Evolutionary conservation across 2,797 vertebrate species (phyloP).

Genomic region (Mus caroli): DNA sequence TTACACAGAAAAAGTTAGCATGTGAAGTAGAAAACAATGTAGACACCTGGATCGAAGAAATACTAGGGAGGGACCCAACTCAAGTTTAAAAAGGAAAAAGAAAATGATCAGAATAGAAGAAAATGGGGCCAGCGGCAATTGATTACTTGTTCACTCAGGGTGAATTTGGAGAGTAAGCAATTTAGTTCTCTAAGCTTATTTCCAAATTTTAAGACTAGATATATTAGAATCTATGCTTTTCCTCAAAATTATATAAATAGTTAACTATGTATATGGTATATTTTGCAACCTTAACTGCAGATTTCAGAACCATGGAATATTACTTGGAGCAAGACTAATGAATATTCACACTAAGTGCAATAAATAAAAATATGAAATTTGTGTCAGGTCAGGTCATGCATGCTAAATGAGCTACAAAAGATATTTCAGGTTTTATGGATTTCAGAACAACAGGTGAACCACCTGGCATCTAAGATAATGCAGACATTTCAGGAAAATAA

Average conservation of each 20-base stretch:
- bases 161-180: neutral
- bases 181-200: neutral
- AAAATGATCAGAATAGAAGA: neutral
- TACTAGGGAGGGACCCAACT: fast-evolving
- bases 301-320: neutral
- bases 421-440: neutral
- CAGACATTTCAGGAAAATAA: neutral
- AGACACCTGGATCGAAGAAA: neutral
- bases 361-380: neutral
- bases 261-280: neutral
- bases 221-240: neutral
- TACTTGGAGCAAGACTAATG: slow-evolving; percentile 6
- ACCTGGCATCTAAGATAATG: neutral
- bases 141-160: neutral
- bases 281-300: neutral
- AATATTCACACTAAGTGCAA: neutral
- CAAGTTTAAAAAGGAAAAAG: neutral
- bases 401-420: neutral
- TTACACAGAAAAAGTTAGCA: neutral
- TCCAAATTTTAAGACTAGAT: neutral
- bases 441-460: neutral
- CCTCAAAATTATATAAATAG: neutral
- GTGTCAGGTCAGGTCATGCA: neutral
- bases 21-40: fast-evolving
- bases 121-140: neutral